Conservation (phyloP, 2,888 invertebrate genomes). For the Pammene fasciana region DNA sequence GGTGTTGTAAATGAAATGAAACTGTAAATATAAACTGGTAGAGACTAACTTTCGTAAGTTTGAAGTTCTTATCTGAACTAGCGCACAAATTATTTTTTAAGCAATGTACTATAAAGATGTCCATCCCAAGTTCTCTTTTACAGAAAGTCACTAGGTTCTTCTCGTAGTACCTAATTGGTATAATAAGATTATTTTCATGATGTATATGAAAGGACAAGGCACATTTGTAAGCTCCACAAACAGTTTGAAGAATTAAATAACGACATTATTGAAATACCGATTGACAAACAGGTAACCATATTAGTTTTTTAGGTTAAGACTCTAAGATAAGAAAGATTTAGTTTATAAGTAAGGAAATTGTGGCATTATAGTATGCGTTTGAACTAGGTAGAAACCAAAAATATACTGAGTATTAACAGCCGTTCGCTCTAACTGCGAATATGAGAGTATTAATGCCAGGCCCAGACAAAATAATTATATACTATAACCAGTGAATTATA, state of each 20-base stretch:
- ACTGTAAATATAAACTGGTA: neutral
- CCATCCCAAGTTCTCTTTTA: slow-evolving; percentile 16
- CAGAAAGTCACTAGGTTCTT: slow-evolving; percentile 15
- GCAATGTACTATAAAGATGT: slow-evolving; percentile 1
- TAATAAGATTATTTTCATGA: slow-evolving; percentile 32
- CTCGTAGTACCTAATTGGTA: slow-evolving; percentile 11
- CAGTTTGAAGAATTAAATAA: slow-evolving; percentile 35
- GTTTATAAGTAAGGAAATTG: neutral
- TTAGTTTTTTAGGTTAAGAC: slow-evolving; percentile 37
- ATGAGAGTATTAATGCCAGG: too few species aligned
- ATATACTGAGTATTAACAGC: too few species aligned
- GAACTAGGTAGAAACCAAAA: neutral
- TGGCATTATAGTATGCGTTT: neutral
- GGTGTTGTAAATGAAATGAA: neutral
- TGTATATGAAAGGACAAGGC: slow-evolving; percentile 35
- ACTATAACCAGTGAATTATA: too few species aligned
- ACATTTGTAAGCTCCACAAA: slow-evolving; percentile 21
- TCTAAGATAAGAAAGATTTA: neutral
- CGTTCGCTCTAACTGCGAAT: too few species aligned
- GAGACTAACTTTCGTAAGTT: neutral
- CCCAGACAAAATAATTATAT: too few species aligned
- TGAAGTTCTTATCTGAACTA: neutral
- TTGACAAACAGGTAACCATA: slow-evolving; percentile 39
- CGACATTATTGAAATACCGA: slow-evolving; percentile 37
- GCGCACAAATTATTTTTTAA: neutral